A percentile compares a stretch with the other conserved stretches of the same genome.
These are phyloP conservation scores for Stegodyphus dumicola DNA, from an alignment of 1,140 invertebrate genomes.

Conservation along the genomic window DNA sequence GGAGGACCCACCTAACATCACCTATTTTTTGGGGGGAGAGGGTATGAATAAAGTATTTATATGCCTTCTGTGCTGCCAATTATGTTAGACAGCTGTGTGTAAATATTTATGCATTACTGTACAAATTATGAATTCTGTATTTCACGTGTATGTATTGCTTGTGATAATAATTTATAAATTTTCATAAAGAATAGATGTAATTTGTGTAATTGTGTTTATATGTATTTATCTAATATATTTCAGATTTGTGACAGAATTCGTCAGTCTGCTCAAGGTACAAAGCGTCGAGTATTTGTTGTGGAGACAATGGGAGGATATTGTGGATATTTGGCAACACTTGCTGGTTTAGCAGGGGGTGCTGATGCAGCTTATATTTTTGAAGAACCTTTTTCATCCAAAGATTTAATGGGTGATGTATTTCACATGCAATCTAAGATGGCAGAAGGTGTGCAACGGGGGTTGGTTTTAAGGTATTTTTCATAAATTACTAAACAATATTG, in stretches of 20 bases:
- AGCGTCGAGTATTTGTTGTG: slow-evolving; percentile 92
- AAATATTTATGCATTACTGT: too few species aligned
- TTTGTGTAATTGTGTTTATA: too few species aligned
- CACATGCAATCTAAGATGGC: slow-evolving; percentile 98
- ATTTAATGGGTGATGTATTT: slow-evolving; percentile 90
- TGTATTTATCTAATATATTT: not conserved
- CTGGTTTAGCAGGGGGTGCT: slow-evolving; percentile 94
- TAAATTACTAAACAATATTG: not conserved
- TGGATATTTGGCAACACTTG: slow-evolving; percentile 95
- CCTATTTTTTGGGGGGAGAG: too few species aligned
- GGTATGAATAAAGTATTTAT: too few species aligned
- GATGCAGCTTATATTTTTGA: slow-evolving; percentile 99
- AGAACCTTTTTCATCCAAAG: slow-evolving; percentile 94
- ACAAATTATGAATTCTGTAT: too few species aligned
- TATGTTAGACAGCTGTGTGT: too few species aligned
- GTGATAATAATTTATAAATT: too few species aligned
- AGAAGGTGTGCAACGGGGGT: slow-evolving; percentile 90
- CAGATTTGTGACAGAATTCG: slow-evolving; percentile 95
- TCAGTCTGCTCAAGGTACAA: slow-evolving; percentile 93
- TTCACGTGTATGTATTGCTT: too few species aligned
- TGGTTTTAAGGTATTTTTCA: slow-evolving; percentile 81
- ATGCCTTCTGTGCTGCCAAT: too few species aligned
- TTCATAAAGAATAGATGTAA: too few species aligned
- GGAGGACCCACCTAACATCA: too few species aligned
- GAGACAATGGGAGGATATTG: slow-evolving; percentile 99